Percentiles rank a stretch among this genome's conserved stretches.
Evolutionary conservation across 2,888 invertebrate species (phyloP).

Genomic region (Drosophila pullipes): DNA sequence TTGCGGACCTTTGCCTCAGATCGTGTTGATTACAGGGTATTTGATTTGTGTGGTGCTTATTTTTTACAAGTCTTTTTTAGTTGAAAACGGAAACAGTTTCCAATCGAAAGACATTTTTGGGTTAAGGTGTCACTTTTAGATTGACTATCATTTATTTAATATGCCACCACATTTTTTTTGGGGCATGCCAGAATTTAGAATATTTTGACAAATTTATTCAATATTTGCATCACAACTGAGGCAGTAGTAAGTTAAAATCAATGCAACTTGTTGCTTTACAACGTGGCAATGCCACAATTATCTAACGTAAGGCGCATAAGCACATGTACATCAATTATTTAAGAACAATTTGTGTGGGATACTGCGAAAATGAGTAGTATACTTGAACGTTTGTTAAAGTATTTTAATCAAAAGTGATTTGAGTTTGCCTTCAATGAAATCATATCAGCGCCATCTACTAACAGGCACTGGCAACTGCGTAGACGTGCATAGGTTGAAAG

Average conservation of each 20-base stretch:
- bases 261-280: not conserved
- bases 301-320: not conserved
- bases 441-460: constrained; percentile 9
- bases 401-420: not conserved
- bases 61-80: not conserved
- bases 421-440: not conserved
- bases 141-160: not conserved
- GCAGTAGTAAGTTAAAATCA: not conserved
- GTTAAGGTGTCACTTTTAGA: not conserved
- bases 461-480: not conserved
- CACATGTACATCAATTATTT: not conserved
- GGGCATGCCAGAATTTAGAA: no score
- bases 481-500: not conserved
- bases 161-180: no score
- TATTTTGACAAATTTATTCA: not conserved
- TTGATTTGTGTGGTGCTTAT: constrained; percentile 5
- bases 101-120: not conserved
- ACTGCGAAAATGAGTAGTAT: not conserved
- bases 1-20: constrained; percentile 34
- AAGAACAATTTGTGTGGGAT: not conserved
- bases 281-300: not conserved
- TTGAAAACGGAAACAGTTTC: not conserved
- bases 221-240: no score
- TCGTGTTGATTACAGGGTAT: constrained; percentile 13
- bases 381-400: not conserved